phyloP scores from a whole-genome alignment of 2,888 invertebrate species.

The Loripinus fragilis region DNA sequence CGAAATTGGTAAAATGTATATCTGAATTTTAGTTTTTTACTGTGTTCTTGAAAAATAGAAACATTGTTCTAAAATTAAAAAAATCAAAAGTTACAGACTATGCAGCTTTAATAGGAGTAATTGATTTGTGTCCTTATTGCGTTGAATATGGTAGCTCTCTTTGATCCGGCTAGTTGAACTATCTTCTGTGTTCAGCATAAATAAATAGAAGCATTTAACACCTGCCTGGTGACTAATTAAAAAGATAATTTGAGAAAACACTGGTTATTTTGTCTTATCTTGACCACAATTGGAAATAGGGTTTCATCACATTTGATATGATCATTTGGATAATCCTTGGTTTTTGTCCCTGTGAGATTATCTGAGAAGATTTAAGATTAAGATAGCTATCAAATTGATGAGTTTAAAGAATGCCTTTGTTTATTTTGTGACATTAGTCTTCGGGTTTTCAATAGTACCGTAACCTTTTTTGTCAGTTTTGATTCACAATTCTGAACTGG shows the following conservation, averaged over 20 bases:
- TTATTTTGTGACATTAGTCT: background rate
- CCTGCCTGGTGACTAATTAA: slow-evolving; percentile 58
- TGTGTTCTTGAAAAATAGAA: too few relatives aligned
- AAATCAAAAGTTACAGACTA: too few relatives aligned
- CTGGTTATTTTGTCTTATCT: slow-evolving; percentile 29
- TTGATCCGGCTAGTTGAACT: too few relatives aligned
- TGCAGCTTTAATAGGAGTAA: too few relatives aligned
- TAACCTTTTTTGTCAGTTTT: background rate
- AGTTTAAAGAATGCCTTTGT: slow-evolving; percentile 10
- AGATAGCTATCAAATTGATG: slow-evolving; percentile 27
- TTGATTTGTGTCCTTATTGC: too few relatives aligned
- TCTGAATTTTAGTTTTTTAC: too few relatives aligned
- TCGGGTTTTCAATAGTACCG: background rate
- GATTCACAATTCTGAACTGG: background rate
- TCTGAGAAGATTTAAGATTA: slow-evolving; percentile 44
- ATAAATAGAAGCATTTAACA: slow-evolving; percentile 27
- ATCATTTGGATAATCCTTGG: slow-evolving; percentile 32
- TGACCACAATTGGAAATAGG: slow-evolving; percentile 25
- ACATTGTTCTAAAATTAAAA: too few relatives aligned
- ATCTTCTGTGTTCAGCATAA: too few relatives aligned
- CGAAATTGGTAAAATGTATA: too few relatives aligned
- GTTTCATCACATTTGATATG: slow-evolving; percentile 56
- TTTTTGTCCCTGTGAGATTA: slow-evolving; percentile 27
- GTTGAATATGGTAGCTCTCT: too few relatives aligned
- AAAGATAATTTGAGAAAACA: slow-evolving; percentile 44